Evolutionary conservation across 2,888 invertebrate genomes (phyloP).

Genomic region (Sabatieria punctata): DNA sequence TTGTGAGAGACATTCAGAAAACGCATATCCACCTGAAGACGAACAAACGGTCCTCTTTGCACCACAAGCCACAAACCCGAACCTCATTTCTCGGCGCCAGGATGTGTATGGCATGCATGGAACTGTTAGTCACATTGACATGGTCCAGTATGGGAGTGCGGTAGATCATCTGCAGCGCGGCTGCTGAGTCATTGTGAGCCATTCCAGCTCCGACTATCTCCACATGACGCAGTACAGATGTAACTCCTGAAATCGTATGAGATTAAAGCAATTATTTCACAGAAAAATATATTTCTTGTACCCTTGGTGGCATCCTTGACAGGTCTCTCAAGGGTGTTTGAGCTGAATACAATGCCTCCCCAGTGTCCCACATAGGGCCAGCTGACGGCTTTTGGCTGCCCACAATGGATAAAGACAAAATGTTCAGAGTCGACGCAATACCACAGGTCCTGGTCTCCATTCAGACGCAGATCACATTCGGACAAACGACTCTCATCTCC

Average conservation of each 20-base stretch:
- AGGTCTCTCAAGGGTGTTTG: conserved; percentile 9
- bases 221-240: conserved; percentile 54
- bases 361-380: conserved; percentile 64
- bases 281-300: too few species aligned
- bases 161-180: conserved; percentile 67
- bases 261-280: not conserved
- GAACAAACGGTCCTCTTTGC: not conserved
- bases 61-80: not conserved
- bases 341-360: conserved; percentile 69
- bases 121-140: conserved; percentile 63
- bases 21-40: conserved; percentile 16
- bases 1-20: conserved; percentile 42
- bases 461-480: conserved; percentile 49
- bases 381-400: too few species aligned
- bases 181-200: conserved; percentile 66
- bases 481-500: conserved; percentile 34
- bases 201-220: conserved; percentile 82
- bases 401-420: conserved; percentile 85
- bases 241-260: conserved; percentile 33
- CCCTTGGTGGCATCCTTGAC: too few species aligned
- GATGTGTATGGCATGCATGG: conserved; percentile 69
- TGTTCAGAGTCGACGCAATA: conserved; percentile 56
- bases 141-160: conserved; percentile 63
- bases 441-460: conserved; percentile 49
- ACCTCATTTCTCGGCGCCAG: conserved; percentile 15